phyloP scores from a whole-genome alignment of 2,888 invertebrate species.

The Willowsia nigromaculata region DNA sequence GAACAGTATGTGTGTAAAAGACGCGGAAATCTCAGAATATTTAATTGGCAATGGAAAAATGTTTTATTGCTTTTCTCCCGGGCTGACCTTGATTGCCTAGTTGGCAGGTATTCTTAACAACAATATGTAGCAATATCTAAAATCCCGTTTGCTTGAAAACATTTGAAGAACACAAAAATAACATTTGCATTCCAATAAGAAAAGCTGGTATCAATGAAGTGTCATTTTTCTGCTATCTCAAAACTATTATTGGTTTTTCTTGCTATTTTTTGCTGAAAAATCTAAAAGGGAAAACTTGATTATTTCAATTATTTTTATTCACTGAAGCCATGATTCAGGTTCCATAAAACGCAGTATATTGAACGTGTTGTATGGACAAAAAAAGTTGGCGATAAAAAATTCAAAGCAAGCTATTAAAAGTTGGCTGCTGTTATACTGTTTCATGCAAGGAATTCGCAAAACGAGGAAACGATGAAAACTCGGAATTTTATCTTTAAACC shows the following conservation, averaged over 20 bases:
- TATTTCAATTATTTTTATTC: background rate
- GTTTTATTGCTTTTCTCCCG: too few relatives aligned
- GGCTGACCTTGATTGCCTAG: too few relatives aligned
- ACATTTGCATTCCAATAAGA: slow-evolving; percentile 15
- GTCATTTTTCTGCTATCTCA: slow-evolving; percentile 12
- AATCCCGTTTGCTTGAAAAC: background rate
- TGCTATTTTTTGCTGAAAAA: background rate
- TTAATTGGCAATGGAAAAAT: too few relatives aligned
- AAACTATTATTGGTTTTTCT: slow-evolving; percentile 15
- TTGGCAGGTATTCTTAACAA: background rate
- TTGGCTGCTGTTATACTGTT: background rate
- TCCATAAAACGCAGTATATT: background rate
- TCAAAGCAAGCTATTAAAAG: background rate
- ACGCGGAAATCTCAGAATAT: too few relatives aligned
- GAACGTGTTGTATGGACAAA: too few relatives aligned
- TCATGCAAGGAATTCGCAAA: background rate
- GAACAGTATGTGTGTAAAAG: background rate
- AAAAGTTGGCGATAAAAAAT: too few relatives aligned
- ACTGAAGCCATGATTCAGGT: too few relatives aligned
- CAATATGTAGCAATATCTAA: too few relatives aligned
- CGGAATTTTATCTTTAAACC: background rate
- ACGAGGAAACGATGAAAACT: background rate
- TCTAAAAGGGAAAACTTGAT: background rate
- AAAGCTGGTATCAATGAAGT: slow-evolving; percentile 31
- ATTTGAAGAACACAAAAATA: background rate